Base-by-base conservation (phyloP, 2,888 invertebrate genomes). In the Apamea anceps region DNA sequence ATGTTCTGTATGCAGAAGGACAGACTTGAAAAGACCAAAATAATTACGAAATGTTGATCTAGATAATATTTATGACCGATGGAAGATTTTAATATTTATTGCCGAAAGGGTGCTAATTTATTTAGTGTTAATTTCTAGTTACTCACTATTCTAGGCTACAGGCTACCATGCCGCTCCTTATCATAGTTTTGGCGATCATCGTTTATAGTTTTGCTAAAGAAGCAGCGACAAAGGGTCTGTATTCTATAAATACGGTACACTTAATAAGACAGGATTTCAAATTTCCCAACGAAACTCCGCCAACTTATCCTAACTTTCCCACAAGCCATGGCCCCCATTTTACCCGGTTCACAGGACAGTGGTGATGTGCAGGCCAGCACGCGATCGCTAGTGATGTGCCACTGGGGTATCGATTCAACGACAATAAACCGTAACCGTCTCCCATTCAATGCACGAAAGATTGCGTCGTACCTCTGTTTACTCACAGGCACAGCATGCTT, bases 381-480 rank as follows among this genome's bases (percentile, higher is more conserved):
- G 96, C 96, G 95, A 96, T 93, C 89, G 90, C 93, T 96, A 96
- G 96, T 95, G 96, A 93, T 96, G 96, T 93, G 88, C 93, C 88
- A 75, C 82, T 74, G 72, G 28, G 70, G 71, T 94, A 96, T 96
- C 95, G 96, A 96, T 95, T 94, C 87, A 95, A 95, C 94, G 94
- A 82, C 85, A 83, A 76, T 63, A 82, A 67, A 54, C 87, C 84
- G 89, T 85, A 87, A 86, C 60, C n/a, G 63, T 74, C 72, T 81
- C 72, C 51, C 89, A 90, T 91, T 91, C 89, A 87, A 78, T 57
- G 81, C 88, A 89, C 88, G 88, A 87, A 77, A 80, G 79, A 83
- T 81, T 66, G 48, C 73, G 68, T 86, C 54, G 70, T 42, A n/a
- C 48, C 62, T 42, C 37, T 85, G 88, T 90, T 88, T 87, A 80